Percentiles rank a stretch among this genome's conserved stretches.
phyloP scores from a whole-genome alignment of 53 echinoderm and acorn worm genomes.

The Zoroaster sp. region DNA sequence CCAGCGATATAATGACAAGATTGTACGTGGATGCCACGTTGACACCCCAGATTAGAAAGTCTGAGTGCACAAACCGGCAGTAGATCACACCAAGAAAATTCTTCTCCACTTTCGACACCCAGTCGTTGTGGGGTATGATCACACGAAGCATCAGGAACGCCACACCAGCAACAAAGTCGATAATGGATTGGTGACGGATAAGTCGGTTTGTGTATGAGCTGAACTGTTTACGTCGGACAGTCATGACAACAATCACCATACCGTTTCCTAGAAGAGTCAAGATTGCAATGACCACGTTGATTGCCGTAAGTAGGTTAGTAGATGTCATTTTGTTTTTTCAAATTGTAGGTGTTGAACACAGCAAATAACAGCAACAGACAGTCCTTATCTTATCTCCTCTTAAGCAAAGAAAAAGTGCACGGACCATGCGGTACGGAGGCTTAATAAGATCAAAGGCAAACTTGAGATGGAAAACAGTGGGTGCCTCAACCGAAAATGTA shows the following conservation, averaged over 20 bases:
- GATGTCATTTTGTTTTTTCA: background rate
- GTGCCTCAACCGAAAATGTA: too few species aligned
- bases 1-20: slow-evolving; percentile 2
- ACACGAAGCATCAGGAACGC: background rate
- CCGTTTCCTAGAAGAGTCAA: slow-evolving; percentile 12
- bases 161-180: background rate
- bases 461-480: too few species aligned
- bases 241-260: slow-evolving; percentile 17
- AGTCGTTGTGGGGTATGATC: background rate
- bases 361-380: too few species aligned
- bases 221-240: background rate
- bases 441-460: too few species aligned
- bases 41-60: background rate
- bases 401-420: too few species aligned
- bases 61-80: background rate
- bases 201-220: slow-evolving; percentile 33
- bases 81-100: background rate
- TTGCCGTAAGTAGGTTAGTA: background rate
- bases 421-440: too few species aligned
- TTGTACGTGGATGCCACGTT: slow-evolving; percentile 37
- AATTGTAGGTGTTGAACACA: too few species aligned
- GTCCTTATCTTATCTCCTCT: too few species aligned
- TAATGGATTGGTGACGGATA: slow-evolving; percentile 40
- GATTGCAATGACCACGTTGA: slow-evolving; percentile 5
- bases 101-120: background rate